These are phyloP conservation scores for Diploptera punctata DNA, from an alignment of 2,888 invertebrate species.

Conservation along the genomic window DNA sequence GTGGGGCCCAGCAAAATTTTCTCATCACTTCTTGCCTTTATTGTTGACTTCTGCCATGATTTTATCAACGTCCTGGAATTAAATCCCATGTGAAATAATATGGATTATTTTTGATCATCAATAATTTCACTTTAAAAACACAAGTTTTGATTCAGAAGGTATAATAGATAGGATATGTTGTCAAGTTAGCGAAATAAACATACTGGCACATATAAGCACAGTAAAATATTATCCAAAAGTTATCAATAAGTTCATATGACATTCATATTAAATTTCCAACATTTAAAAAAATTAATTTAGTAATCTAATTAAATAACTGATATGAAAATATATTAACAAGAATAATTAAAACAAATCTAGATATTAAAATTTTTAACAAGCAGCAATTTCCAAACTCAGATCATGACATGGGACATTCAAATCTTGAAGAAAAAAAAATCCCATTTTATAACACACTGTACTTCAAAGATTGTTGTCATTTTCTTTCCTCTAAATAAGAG, in stretches of 20 bases:
- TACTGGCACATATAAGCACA: neutral
- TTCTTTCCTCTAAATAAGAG: no score
- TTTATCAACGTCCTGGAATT: constrained; percentile 60
- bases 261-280: neutral
- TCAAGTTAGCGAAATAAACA: neutral
- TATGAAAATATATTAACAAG: neutral
- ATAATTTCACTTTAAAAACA: constrained; percentile 13
- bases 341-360: neutral
- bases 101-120: constrained; percentile 31
- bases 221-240: neutral
- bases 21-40: constrained; percentile 41
- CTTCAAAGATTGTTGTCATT: no score
- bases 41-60: constrained; percentile 53
- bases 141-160: constrained; percentile 17
- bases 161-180: neutral
- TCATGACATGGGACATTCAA: neutral
- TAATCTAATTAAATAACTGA: neutral
- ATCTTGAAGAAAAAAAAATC: no score
- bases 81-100: constrained; percentile 39
- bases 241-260: neutral
- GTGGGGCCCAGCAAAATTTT: constrained; percentile 36
- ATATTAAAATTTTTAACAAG: neutral
- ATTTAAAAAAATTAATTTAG: no score
- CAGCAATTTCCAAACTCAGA: neutral
- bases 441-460: no score